Evolutionary conservation across 2,797 vertebrate genomes (phyloP).

Genomic region (Trematomus bernacchii): DNA sequence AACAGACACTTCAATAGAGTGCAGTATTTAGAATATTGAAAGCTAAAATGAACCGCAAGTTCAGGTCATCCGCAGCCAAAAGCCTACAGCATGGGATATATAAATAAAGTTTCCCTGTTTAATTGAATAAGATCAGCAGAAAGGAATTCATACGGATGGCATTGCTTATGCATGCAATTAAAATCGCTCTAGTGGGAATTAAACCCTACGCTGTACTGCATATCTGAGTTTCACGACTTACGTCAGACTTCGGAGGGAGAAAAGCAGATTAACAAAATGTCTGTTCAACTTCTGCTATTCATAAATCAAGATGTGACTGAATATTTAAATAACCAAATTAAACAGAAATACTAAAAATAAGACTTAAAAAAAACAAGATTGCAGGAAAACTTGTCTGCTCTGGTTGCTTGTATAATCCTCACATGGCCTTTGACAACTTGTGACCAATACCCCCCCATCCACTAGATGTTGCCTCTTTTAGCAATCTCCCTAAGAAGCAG

Average conservation of each 20-base stretch:
- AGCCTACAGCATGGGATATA: conserved; percentile 13
- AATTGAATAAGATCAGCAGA: conserved; percentile 33
- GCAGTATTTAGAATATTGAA: neutral
- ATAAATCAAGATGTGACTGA: conserved; percentile 28
- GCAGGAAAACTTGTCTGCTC: conserved; percentile 7
- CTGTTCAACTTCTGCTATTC: conserved; percentile 17
- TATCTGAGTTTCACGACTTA: conserved; percentile 30
- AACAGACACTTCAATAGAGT: neutral
- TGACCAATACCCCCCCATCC: neutral
- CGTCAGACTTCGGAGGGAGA: conserved; percentile 31
- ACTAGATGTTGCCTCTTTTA: neutral
- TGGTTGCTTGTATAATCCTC: conserved; percentile 28
- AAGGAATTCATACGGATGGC: conserved; percentile 26
- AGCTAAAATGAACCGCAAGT: conserved; percentile 27
- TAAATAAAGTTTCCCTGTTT: conserved; percentile 7
- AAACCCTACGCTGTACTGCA: neutral
- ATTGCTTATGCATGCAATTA: conserved; percentile 45
- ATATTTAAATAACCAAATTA: conserved; percentile 23
- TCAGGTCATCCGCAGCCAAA: conserved; percentile 29
- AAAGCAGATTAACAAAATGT: conserved; percentile 30
- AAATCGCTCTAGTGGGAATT: conserved; percentile 44
- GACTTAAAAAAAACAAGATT: neutral
- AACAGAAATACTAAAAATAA: conserved; percentile 15
- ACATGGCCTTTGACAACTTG: conserved; percentile 15
- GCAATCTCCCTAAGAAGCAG: neutral